These are phyloP conservation scores for Aphaenogaster floridana DNA, from an alignment of 1,140 invertebrate species.

Conservation along the genomic window DNA sequence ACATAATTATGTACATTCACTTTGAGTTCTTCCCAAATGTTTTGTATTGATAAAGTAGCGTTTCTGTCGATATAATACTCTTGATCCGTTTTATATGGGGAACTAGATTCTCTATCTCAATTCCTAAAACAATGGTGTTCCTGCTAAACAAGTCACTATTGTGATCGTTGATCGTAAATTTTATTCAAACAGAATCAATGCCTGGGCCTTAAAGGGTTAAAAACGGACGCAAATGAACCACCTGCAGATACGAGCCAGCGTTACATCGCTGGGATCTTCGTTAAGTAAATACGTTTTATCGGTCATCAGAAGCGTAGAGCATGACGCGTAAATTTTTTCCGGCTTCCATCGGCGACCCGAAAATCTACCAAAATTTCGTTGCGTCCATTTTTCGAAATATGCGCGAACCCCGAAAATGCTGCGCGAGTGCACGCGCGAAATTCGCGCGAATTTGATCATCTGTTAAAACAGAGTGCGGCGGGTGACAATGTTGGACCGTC, in stretches of 20 bases:
- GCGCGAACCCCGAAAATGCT: neutral
- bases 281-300: conserved; percentile 41
- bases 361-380: conserved; percentile 34
- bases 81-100: too few species aligned
- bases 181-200: too few species aligned
- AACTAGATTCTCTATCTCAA: too few species aligned
- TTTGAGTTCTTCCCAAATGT: too few species aligned
- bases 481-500: conserved; percentile 33
- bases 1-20: too few species aligned
- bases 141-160: too few species aligned
- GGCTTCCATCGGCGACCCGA: neutral
- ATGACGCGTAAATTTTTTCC: conserved; percentile 25
- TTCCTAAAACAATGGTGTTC: too few species aligned
- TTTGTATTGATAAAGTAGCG: too few species aligned
- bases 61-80: too few species aligned
- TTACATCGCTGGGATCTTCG: conserved; percentile 4
- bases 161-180: too few species aligned
- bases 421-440: conserved; percentile 20
- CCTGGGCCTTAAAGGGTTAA: neutral
- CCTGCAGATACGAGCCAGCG: neutral
- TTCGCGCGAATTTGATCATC: conserved; percentile 45
- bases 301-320: conserved; percentile 29
- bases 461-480: conserved; percentile 7
- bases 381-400: conserved; percentile 50
- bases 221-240: neutral